Evolutionary conservation across 2,888 invertebrate genomes (phyloP), one percentile per base, ranked within the genome.

Genomic region (Pemphredon lugubris): DNA sequence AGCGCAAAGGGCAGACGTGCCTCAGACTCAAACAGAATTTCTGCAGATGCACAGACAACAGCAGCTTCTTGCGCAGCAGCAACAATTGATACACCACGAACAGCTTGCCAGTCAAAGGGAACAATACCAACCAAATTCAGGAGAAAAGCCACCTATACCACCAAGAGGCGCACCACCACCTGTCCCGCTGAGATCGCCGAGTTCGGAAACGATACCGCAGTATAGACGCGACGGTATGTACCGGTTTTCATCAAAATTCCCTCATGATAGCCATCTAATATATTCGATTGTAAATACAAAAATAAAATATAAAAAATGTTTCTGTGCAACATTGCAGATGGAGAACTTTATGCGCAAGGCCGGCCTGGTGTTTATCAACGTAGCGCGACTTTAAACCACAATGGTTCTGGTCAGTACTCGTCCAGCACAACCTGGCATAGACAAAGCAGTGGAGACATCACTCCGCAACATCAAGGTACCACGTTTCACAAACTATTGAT

Each of bases 101-200:
- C 84, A 84, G 68, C 32, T 82, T 20, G 73, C 81, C 1, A 58
- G 37, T 54, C 81, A 82, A 23, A 82, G 84, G 45, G 87, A 88
- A 58, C 80, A 81, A 13, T 78, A 79, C 66, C 76, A 73, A 39
- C 37, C 65, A 4, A 84, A 84, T 67, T 70, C 90, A 2, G 83
- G 83, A 16, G 92, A 92, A 26, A 91, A 92, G 77, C 93, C 93
- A 37, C 92, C 92, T 0, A 91, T 93, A 73, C 92, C 93, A 66
- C 93, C 93, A 1, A 88, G 92, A 77, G 92, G 92, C 6, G 92
- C 92, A 13, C 92, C 93, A 7, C 93, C 93, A 6, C 92, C 92
- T 34, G 89, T 92, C 58, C 92, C 92, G 0, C 85, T 88, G 7
- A 84, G 90, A 55, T 88, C 90, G 7, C 90, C 90, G 0, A 90